Percentiles rank a stretch among this genome's conserved stretches.
Conservation (phyloP, 2,888 invertebrate species). For the Melanophora roralis region DNA sequence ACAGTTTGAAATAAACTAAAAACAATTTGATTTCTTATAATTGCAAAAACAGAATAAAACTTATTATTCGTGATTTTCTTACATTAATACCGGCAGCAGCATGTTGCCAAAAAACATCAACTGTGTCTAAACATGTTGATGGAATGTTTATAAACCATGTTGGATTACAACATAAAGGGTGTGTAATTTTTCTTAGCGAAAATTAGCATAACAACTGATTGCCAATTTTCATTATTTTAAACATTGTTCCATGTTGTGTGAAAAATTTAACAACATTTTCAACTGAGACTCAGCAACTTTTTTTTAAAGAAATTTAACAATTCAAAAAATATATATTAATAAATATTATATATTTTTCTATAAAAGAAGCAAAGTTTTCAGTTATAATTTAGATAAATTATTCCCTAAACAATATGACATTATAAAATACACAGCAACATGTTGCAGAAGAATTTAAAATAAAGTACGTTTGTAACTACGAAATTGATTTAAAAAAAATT, state of each 20-base stretch:
- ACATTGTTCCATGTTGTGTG: no score
- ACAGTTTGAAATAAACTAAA: background rate
- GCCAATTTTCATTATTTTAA: no score
- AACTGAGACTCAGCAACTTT: no score
- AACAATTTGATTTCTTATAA: background rate
- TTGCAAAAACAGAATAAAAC: background rate
- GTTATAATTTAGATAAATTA: no score
- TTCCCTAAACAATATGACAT: no score
- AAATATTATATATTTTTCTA: no score
- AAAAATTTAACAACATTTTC: no score
- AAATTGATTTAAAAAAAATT: slow-evolving; percentile 54
- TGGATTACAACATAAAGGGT: background rate
- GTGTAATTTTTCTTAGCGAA: no score
- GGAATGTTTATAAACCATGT: background rate
- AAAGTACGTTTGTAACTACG: background rate
- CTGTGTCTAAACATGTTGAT: no score
- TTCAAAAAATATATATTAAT: background rate
- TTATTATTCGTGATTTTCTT: background rate
- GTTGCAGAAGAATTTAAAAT: background rate
- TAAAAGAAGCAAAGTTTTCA: no score
- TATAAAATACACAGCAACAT: background rate
- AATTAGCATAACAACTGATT: no score
- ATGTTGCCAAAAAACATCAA: background rate
- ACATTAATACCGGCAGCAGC: background rate
- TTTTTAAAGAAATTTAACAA: no score